Evolutionary conservation across 2,113 vertebrate genomes (phyloP).

Genomic region (Hypomesus transpacificus): DNA sequence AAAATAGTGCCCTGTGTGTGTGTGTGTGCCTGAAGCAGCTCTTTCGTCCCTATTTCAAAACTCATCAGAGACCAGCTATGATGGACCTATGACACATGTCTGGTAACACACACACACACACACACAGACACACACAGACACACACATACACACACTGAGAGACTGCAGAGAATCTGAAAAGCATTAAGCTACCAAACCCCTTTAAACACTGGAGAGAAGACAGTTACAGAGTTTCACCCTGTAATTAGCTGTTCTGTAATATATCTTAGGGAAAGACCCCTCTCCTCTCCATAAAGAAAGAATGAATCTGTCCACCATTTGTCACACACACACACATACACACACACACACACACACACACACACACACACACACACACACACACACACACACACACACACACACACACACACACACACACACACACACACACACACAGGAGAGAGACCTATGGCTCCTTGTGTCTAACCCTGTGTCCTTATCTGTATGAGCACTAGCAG

Average conservation of each 20-base stretch:
- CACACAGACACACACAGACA: no score
- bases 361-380: not conserved
- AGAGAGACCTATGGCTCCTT: not conserved
- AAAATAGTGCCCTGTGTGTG: not conserved
- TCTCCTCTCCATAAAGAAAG: not conserved
- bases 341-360: slow-evolving; percentile 1
- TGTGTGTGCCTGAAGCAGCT: not conserved
- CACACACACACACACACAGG: slow-evolving; percentile 3
- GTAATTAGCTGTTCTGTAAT: no score
- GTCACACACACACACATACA: not conserved
- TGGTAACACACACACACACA: not conserved
- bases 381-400: not conserved
- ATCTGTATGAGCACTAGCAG: no score
- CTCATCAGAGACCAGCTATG: slow-evolving; percentile 6
- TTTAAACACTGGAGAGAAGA: no score
- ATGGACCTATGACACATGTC: not conserved
- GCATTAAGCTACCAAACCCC: no score
- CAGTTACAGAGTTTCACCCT: no score
- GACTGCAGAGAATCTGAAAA: no score
- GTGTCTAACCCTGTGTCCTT: no score
- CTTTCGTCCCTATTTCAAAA: slow-evolving; percentile 16
- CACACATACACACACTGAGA: no score
- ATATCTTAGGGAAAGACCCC: no score
- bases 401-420: not conserved
- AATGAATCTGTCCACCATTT: not conserved